A percentile compares a stretch with the other conserved stretches of the same genome.
Evolutionary conservation across 2,113 vertebrate species (phyloP).

Genomic region (Ancistrus triradiatus): DNA sequence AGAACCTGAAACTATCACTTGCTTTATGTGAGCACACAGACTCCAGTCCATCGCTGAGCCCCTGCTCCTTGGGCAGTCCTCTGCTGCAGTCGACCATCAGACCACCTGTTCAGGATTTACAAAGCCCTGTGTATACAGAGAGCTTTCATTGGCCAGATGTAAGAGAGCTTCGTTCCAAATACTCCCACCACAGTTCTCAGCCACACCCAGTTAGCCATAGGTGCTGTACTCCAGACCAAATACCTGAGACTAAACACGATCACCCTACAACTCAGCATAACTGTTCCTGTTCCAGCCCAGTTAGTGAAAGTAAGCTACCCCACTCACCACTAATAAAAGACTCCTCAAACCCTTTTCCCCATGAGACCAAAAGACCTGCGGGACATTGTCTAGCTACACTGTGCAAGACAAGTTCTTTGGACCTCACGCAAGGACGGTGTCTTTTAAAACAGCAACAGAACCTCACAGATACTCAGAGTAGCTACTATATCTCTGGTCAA

Average conservation of each 20-base stretch:
- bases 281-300: constrained; percentile 46
- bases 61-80: constrained; percentile 52
- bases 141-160: constrained; percentile 85
- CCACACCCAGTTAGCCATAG: constrained; percentile 36
- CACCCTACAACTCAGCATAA: background rate
- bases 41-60: constrained; percentile 53
- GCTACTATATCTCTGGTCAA: constrained; percentile 57
- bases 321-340: constrained; percentile 34
- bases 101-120: constrained; percentile 51
- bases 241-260: constrained; percentile 46
- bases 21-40: constrained; percentile 61
- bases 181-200: constrained; percentile 45
- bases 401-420: constrained; percentile 64
- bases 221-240: constrained; percentile 61
- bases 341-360: background rate
- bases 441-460: constrained; percentile 55
- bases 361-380: constrained; percentile 1
- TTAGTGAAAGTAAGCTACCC: constrained; percentile 41
- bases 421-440: constrained; percentile 51
- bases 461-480: constrained; percentile 45
- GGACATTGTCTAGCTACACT: constrained; percentile 35
- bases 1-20: constrained; percentile 57
- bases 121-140: constrained; percentile 67
- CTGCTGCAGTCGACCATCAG: constrained; percentile 35
- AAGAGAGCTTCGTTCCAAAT: constrained; percentile 80